phyloP scores from a whole-genome alignment of 2,113 vertebrate genomes.

The Pedetes capensis region DNA sequence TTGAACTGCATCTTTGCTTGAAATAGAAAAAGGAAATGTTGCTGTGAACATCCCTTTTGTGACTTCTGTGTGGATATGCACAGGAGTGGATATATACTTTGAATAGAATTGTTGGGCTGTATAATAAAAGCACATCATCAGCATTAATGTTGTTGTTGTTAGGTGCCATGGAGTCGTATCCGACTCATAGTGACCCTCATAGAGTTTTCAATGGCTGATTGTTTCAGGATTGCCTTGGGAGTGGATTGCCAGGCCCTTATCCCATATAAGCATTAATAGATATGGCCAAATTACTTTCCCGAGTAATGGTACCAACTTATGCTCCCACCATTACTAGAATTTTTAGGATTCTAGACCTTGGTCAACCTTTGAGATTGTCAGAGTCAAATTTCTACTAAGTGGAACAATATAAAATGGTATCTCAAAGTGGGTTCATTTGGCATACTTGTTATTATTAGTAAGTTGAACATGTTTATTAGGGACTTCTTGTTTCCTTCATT shows the following conservation, averaged over 20 bases:
- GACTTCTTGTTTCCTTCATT: not conserved
- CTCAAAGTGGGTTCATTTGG: constrained; percentile 9
- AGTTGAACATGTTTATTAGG: not conserved
- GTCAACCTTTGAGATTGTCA: not conserved
- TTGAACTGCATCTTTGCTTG: not conserved
- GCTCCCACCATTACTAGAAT: not conserved
- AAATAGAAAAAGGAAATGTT: not conserved
- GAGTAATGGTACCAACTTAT: not conserved
- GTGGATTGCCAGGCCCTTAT: too few relatives aligned
- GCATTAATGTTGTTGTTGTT: too few relatives aligned
- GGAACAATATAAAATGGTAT: not conserved
- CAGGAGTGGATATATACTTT: not conserved
- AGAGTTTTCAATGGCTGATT: too few relatives aligned
- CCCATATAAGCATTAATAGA: not conserved
- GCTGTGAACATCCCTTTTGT: not conserved
- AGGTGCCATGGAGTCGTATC: too few relatives aligned
- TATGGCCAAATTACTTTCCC: not conserved
- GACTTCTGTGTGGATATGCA: not conserved
- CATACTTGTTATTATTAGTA: not conserved
- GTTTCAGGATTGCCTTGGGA: too few relatives aligned
- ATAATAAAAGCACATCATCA: not conserved
- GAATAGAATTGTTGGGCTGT: not conserved
- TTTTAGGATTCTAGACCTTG: not conserved
- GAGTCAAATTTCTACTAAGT: not conserved
- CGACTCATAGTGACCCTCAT: too few relatives aligned